Evolutionary conservation across 2,797 vertebrate species (phyloP).

Genomic region (Myripristis jacobus): DNA sequence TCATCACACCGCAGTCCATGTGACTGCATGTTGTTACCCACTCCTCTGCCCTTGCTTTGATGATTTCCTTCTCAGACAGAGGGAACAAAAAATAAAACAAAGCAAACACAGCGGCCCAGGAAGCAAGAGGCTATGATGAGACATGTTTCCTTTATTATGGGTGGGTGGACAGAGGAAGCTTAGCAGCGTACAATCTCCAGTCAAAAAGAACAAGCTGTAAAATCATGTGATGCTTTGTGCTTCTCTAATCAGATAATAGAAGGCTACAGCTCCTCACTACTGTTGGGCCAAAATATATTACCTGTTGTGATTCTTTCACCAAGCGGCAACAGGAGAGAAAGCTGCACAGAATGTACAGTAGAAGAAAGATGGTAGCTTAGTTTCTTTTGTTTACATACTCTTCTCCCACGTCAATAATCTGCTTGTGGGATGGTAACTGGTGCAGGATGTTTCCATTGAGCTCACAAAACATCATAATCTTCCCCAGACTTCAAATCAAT

Average conservation of each 20-base stretch:
- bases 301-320: conserved; percentile 12
- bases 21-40: conserved; percentile 31
- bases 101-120: background rate
- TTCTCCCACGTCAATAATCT: background rate
- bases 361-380: background rate
- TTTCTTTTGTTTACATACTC: conserved; percentile 28
- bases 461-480: conserved; percentile 33
- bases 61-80: conserved; percentile 11
- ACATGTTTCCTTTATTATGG: conserved; percentile 18
- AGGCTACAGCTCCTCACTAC: conserved; percentile 20
- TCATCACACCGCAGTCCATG: conserved; percentile 21
- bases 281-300: conserved; percentile 34
- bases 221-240: conserved; percentile 41
- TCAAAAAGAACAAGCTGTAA: conserved; percentile 19
- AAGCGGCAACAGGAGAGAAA: conserved; percentile 24
- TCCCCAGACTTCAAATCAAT: conserved; percentile 42
- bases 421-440: background rate
- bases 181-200: background rate
- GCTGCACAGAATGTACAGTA: background rate
- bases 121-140: background rate
- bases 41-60: conserved; percentile 23
- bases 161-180: conserved; percentile 14
- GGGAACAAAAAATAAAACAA: conserved; percentile 12
- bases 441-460: conserved; percentile 19
- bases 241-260: conserved; percentile 16